Conservation (phyloP, 2,113 vertebrate species). For the Austrofundulus limnaeus region DNA sequence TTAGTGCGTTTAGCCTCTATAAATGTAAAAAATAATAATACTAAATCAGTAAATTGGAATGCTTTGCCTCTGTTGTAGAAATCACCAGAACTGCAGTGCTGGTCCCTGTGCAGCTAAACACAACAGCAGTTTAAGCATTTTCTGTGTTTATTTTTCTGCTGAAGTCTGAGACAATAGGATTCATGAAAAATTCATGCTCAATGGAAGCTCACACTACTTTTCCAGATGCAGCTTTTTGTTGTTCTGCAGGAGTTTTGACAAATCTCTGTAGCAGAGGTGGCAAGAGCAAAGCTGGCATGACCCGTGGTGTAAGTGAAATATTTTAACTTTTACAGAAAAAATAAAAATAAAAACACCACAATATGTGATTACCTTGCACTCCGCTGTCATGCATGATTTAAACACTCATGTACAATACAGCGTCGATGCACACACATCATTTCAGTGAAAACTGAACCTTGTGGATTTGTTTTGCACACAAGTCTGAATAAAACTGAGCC, state of each 20-base stretch:
- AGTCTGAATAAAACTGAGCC: neutral
- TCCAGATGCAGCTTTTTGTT: neutral
- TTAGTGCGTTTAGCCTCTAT: neutral
- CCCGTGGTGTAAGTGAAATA: neutral
- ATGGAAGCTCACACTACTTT: neutral
- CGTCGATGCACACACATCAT: no score
- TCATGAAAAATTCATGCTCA: constrained; percentile 8
- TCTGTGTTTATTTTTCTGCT: neutral
- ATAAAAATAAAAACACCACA: neutral
- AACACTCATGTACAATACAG: neutral
- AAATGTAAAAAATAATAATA: neutral
- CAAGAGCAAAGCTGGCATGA: neutral
- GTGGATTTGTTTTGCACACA: neutral
- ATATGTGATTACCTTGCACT: neutral
- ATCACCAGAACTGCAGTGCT: neutral
- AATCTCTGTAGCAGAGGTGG: neutral
- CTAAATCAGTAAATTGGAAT: no score
- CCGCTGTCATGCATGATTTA: neutral
- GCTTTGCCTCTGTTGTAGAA: neutral
- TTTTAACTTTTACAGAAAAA: neutral
- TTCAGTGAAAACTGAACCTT: neutral
- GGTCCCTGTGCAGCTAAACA: neutral
- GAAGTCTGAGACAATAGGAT: neutral
- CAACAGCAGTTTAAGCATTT: neutral
- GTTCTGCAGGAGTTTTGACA: neutral